Percentiles rank a stretch among this genome's conserved stretches.
Conservation (phyloP, 2,888 invertebrate genomes). For the Lampropteryx suffumata region DNA sequence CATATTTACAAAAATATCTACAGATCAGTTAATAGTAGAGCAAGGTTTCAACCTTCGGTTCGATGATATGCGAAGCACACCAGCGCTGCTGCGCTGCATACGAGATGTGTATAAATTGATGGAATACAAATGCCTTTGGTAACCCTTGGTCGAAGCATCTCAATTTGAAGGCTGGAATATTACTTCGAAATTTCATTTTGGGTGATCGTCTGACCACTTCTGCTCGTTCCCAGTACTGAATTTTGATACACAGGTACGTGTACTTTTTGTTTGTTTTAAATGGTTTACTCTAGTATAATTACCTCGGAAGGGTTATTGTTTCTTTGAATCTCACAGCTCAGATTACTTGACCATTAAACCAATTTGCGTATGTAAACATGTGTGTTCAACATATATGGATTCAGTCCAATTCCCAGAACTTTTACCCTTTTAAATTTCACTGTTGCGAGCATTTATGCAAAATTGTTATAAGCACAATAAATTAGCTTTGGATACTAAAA, state of each 20-base stretch:
- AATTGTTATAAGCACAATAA: conserved; percentile 38
- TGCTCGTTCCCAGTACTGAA: neutral
- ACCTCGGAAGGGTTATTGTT: neutral
- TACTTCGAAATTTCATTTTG: neutral
- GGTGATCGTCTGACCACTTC: neutral
- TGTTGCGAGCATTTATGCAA: neutral
- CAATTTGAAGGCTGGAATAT: conserved; percentile 14
- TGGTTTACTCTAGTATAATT: neutral
- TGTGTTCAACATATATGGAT: conserved; percentile 5
- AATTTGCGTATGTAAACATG: conserved; percentile 8
- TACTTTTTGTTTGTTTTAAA: neutral
- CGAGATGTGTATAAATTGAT: conserved; percentile 69
- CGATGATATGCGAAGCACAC: conserved; percentile 69
- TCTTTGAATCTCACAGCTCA: conserved; percentile 5
- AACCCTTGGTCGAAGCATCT: conserved; percentile 8
- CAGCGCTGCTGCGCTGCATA: conserved; percentile 61
- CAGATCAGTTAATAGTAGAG: conserved; percentile 21
- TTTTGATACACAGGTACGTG: neutral
- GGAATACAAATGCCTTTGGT: conserved; percentile 61
- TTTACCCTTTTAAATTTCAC: neutral
- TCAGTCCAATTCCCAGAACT: neutral
- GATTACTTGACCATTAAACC: conserved; percentile 6
- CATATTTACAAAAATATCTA: too few species aligned
- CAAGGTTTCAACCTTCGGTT: conserved; percentile 37
- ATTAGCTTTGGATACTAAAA: conserved; percentile 49